Percentiles rank a stretch among this genome's conserved stretches.
Evolutionary conservation across 2,888 invertebrate species (phyloP).

Genomic region (Acanthosepion pharaonis): DNA sequence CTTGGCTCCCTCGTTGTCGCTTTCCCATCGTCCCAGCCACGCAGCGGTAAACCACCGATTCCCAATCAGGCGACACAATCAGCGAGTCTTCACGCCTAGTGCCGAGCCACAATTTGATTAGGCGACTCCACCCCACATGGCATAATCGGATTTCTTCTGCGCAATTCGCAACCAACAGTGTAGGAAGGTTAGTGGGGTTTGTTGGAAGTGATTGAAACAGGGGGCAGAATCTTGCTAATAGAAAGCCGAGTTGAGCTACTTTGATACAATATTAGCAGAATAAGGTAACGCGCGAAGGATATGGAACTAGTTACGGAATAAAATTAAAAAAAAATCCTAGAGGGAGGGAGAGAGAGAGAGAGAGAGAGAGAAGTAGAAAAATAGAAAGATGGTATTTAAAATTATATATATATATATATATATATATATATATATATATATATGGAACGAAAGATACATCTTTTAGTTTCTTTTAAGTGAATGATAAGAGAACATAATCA

Average conservation of each 20-base stretch:
- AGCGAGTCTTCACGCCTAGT: not conserved
- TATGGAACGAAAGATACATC: not conserved
- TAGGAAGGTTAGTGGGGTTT: too few relatives aligned
- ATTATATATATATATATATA: conserved; percentile 25
- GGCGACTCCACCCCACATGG: not conserved
- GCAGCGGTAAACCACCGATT: not conserved
- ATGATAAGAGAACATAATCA: not conserved
- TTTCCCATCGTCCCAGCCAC: not conserved
- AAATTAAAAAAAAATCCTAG: not conserved
- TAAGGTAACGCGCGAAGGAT: not conserved
- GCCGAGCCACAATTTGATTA: conserved; percentile 9
- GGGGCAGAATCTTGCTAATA: not conserved
- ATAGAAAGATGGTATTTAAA: not conserved
- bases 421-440: not conserved
- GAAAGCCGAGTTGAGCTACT: not conserved
- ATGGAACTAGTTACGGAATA: not conserved
- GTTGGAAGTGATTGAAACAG: not conserved
- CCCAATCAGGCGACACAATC: conserved; percentile 33
- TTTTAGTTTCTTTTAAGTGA: not conserved
- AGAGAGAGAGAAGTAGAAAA: not conserved
- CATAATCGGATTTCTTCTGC: not conserved
- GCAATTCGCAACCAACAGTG: not conserved
- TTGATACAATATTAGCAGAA: not conserved
- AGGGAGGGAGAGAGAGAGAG: not conserved
- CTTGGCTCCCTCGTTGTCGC: not conserved